phyloP scores from a whole-genome alignment of 2,888 invertebrate species.

The Polyommatus icarus region DNA sequence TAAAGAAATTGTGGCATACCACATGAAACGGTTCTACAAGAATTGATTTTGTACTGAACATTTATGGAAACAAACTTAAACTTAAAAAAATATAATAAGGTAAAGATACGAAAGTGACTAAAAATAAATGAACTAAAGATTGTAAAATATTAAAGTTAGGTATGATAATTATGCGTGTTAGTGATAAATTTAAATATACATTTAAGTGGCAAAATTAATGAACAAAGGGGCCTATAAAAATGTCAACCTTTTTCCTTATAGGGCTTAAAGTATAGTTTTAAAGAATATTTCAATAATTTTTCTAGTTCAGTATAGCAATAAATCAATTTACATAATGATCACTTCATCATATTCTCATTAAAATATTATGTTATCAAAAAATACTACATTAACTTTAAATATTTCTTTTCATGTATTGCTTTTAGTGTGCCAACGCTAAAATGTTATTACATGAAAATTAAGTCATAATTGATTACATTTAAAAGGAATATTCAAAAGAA shows the following conservation, averaged over 20 bases:
- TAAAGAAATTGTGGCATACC: neutral
- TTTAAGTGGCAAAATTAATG: constrained; percentile 2
- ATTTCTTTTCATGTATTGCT: neutral
- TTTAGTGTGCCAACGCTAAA: neutral
- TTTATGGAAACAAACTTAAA: neutral
- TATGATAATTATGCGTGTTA: neutral
- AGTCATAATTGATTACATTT: neutral
- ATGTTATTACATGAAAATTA: neutral
- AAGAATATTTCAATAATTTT: neutral
- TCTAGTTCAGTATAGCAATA: neutral
- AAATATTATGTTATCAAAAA: constrained; percentile 15
- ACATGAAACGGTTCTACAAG: neutral
- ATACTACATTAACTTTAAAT: constrained; percentile 15
- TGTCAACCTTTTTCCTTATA: neutral
- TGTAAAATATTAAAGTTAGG: constrained; percentile 2
- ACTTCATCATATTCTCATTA: constrained; percentile 10
- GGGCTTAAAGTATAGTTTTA: neutral
- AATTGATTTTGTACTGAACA: constrained; percentile 1
- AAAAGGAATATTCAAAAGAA: neutral
- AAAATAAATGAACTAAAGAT: neutral
- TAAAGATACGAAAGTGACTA: neutral
- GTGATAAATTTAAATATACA: neutral
- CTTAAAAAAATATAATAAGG: neutral
- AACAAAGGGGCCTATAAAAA: neutral
- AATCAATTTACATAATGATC: neutral